A percentile compares a stretch with the other conserved stretches of the same genome.
phyloP scores from a whole-genome alignment of 1,140 invertebrate genomes.

The Diabrotica virgifera region DNA sequence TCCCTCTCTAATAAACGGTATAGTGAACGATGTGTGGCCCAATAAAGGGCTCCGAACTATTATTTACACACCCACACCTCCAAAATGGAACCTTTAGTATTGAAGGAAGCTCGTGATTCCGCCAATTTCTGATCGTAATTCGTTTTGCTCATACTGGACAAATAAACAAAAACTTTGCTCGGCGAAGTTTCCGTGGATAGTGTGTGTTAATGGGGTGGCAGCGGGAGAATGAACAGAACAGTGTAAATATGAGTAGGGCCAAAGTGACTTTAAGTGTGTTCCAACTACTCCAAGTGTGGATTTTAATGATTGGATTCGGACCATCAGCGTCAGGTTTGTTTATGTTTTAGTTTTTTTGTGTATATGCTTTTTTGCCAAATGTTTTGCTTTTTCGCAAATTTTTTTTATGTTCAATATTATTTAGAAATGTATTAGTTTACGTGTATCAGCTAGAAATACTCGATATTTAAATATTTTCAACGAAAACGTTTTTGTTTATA shows the following conservation, averaged over 20 bases:
- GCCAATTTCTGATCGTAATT: slow-evolving; percentile 11
- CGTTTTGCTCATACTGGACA: slow-evolving; percentile 8
- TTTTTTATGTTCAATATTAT: too few species aligned
- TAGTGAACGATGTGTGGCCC: slow-evolving; percentile 11
- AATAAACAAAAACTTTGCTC: slow-evolving; percentile 1
- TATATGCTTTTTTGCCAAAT: too few species aligned
- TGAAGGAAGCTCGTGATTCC: slow-evolving; percentile 1
- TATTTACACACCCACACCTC: slow-evolving; percentile 13
- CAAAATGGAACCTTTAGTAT: slow-evolving; percentile 4
- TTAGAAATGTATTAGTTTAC: too few species aligned
- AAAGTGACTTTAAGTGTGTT: slow-evolving; percentile 18
- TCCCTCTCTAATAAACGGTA: slow-evolving; percentile 12
- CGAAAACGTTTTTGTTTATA: too few species aligned
- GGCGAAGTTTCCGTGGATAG: background rate
- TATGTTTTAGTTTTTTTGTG: background rate
- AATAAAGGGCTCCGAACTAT: slow-evolving; percentile 6
- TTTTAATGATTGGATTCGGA: slow-evolving; percentile 8
- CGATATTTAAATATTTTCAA: too few species aligned
- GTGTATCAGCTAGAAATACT: too few species aligned
- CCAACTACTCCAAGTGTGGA: slow-evolving; percentile 18
- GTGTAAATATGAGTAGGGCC: slow-evolving; percentile 17
- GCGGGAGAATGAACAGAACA: slow-evolving; percentile 9
- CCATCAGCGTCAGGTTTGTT: slow-evolving; percentile 17
- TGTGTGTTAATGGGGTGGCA: background rate
- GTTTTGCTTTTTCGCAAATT: too few species aligned